Conservation (phyloP, 2,797 vertebrate genomes). For the Sternarchorhynchus goeldii region DNA sequence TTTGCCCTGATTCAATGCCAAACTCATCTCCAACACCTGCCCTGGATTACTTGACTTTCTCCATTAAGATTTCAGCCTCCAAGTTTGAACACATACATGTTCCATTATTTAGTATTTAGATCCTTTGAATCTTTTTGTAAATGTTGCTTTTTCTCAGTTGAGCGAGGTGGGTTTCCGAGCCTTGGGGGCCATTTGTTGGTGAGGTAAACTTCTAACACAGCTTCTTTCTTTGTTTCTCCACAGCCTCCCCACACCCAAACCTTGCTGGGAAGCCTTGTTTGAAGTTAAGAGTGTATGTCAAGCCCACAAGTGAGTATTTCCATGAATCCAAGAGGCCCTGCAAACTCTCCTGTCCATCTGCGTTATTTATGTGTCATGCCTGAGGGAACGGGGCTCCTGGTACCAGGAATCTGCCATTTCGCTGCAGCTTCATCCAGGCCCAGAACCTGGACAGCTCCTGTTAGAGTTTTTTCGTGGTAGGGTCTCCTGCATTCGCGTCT, state of each 20-base stretch:
- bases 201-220: neutral
- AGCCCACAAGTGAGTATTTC: slow-evolving; percentile 85
- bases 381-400: slow-evolving; percentile 19
- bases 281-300: slow-evolving; percentile 90
- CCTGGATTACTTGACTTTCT: neutral
- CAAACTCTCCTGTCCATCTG: neutral
- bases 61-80: slow-evolving; percentile 10
- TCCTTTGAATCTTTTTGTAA: neutral
- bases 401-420: slow-evolving; percentile 7
- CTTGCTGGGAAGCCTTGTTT: slow-evolving; percentile 84
- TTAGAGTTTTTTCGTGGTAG: neutral
- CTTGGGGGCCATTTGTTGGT: slow-evolving; percentile 15
- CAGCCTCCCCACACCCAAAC: slow-evolving; percentile 85
- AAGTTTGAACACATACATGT: slow-evolving; percentile 9
- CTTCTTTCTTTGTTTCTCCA: slow-evolving; percentile 40
- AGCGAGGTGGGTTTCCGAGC: neutral
- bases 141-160: neutral
- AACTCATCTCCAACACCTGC: slow-evolving; percentile 12
- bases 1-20: slow-evolving; percentile 10
- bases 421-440: slow-evolving; percentile 14
- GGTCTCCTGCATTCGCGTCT: slow-evolving; percentile 30
- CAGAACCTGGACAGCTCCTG: slow-evolving; percentile 4
- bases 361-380: slow-evolving; percentile 40
- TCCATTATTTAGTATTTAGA: neutral
- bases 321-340: neutral